Conservation (phyloP, 1,140 invertebrate genomes). For the Araneus ventricosus region DNA sequence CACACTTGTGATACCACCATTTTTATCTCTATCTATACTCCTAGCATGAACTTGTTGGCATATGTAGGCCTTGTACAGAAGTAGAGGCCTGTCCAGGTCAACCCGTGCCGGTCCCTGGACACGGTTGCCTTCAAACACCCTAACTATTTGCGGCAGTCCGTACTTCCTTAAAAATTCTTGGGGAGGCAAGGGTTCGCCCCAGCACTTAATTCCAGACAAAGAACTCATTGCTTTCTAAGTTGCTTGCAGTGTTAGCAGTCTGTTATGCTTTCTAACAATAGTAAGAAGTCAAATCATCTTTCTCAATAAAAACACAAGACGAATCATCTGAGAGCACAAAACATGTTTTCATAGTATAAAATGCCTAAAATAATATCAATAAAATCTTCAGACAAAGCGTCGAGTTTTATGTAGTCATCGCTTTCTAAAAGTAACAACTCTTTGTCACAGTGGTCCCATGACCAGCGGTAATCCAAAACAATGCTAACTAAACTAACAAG, state of each 20-base stretch:
- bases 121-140: slow-evolving; percentile 71
- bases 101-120: slow-evolving; percentile 60
- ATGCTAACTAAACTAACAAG: background rate
- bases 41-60: slow-evolving; percentile 73
- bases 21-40: slow-evolving; percentile 73
- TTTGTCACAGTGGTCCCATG: background rate
- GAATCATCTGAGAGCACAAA: background rate
- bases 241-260: background rate
- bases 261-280: background rate
- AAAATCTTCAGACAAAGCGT: background rate
- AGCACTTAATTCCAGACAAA: slow-evolving; percentile 70
- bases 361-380: too few relatives aligned
- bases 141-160: slow-evolving; percentile 73
- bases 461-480: background rate
- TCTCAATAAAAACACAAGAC: background rate
- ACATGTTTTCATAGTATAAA: background rate
- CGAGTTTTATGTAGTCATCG: background rate
- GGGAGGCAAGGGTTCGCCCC: slow-evolving; percentile 72
- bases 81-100: slow-evolving; percentile 74
- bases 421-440: background rate
- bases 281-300: slow-evolving; percentile 1
- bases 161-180: slow-evolving; percentile 74
- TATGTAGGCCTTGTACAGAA: slow-evolving; percentile 74
- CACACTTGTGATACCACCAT: slow-evolving; percentile 60
- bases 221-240: slow-evolving; percentile 59